A percentile compares a stretch with the other conserved stretches of the same genome.
Conservation (phyloP, 1,140 invertebrate genomes). For the Homalodisca vitripennis region DNA sequence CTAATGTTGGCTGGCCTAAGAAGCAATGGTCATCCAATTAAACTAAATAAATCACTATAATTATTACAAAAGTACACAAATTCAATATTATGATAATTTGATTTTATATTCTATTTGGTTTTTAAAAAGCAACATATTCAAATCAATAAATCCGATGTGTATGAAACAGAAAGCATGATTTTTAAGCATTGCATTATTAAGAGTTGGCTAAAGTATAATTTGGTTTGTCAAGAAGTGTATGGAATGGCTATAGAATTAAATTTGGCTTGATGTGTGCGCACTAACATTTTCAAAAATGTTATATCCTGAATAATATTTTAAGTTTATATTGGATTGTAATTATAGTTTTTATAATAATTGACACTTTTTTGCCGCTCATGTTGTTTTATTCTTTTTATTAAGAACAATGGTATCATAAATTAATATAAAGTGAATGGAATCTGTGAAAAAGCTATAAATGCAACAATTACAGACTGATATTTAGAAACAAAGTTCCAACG, state of each 20-base stretch:
- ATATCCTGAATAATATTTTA: too few relatives aligned
- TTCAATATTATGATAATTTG: not conserved
- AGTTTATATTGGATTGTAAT: too few relatives aligned
- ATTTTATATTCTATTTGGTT: not conserved
- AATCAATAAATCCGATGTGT: not conserved
- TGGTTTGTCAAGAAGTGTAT: not conserved
- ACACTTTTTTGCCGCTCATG: too few relatives aligned
- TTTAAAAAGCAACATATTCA: not conserved
- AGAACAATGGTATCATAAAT: too few relatives aligned
- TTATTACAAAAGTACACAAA: not conserved
- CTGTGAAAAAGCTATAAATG: too few relatives aligned
- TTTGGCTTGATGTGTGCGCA: too few relatives aligned
- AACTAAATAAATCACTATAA: not conserved
- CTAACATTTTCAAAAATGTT: too few relatives aligned
- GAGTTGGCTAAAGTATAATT: not conserved
- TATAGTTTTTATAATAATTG: too few relatives aligned
- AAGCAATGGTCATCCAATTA: constrained; percentile 19
- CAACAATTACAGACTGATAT: too few relatives aligned
- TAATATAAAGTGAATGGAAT: too few relatives aligned
- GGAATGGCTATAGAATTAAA: not conserved
- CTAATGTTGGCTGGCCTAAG: constrained; percentile 63
- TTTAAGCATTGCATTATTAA: not conserved
- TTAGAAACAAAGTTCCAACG: too few relatives aligned
- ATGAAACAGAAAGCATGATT: not conserved
- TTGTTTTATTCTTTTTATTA: too few relatives aligned